Evolutionary conservation across 2,797 vertebrate species (phyloP).

Genomic region (Telmatherina bonti): DNA sequence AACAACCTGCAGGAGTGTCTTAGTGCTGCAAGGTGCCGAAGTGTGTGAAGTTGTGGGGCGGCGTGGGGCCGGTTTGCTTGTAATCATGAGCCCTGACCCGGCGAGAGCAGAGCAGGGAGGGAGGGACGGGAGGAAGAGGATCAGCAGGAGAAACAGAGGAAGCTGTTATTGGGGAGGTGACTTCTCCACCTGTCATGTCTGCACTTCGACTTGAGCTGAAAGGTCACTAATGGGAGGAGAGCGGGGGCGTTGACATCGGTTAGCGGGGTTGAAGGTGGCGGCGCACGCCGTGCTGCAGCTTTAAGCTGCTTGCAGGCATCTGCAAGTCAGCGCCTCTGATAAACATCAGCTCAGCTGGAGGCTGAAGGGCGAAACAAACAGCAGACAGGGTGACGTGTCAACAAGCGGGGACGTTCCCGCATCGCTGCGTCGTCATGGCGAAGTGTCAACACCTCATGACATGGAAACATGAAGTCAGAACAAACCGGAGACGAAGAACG

Average conservation of each 20-base stretch:
- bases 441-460: no score
- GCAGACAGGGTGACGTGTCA: background rate
- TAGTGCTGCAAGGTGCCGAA: background rate
- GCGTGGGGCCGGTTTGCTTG: constrained; percentile 17
- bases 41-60: constrained; percentile 16
- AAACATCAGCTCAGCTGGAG: background rate
- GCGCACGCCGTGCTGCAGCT: background rate
- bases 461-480: no score
- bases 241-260: constrained; percentile 30
- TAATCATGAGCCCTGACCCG: constrained; percentile 57
- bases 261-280: constrained; percentile 17
- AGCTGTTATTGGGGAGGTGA: constrained; percentile 58
- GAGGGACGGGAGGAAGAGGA: constrained; percentile 44
- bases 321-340: constrained; percentile 1
- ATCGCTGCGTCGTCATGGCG: no score
- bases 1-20: constrained; percentile 18
- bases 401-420: background rate
- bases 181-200: constrained; percentile 56
- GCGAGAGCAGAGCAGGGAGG: constrained; percentile 34
- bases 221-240: constrained; percentile 52
- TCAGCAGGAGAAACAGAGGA: constrained; percentile 43
- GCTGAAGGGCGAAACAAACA: background rate
- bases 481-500: no score
- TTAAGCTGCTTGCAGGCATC: constrained; percentile 26
- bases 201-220: constrained; percentile 37